Evolutionary conservation across 2,888 invertebrate genomes (phyloP), one percentile per base, ranked within the genome.

Genomic region (Philaethria dido): DNA sequence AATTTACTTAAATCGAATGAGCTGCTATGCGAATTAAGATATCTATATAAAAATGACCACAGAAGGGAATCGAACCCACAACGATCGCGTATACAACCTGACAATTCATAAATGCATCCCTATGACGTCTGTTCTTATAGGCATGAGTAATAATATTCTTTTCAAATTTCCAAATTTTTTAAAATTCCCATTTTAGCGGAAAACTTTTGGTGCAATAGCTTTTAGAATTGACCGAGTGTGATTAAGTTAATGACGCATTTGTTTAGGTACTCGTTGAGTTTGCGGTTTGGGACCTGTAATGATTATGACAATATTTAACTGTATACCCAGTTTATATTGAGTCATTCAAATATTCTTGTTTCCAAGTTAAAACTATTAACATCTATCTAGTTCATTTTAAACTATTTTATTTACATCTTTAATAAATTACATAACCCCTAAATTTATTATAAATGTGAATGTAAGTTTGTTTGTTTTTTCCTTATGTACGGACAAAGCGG

Each of bases 201-300:
- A 44, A 60, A 60, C 13, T 45, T 45, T 45, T 29, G 29, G 42
- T 45, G 5, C 0, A 42, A 14, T 16, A 59, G 25, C 42, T 55
- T 29, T 18, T 14, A 29, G 44, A 18, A 29, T 9, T 45, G 16
- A 29, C 42, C 25, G 2, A 25, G 29, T 16, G 45, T 18, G 45
- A 60, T 29, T 60, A 45, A 60, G 18, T 29, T 44, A 45, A 60
- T 60, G 59, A 60, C 59, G 59, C 59, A 60, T 60, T 44, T 25
- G 29, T 25, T n/a, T 29, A 44, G 25, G 59, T 18, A 39, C 39
- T 20, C 36, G 39, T 59, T 59, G 22, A 44, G 8, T 22, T 57
- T 60, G 59, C 45, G 29, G 59, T 44, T 45, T 13, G 29, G 5
- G 18, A 60, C 16, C 29, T 25, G 25, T 45, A 45, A 25, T 11